These are phyloP conservation scores for Neoarius graeffei DNA, from an alignment of 2,113 vertebrate genomes.

Conservation along the genomic window DNA sequence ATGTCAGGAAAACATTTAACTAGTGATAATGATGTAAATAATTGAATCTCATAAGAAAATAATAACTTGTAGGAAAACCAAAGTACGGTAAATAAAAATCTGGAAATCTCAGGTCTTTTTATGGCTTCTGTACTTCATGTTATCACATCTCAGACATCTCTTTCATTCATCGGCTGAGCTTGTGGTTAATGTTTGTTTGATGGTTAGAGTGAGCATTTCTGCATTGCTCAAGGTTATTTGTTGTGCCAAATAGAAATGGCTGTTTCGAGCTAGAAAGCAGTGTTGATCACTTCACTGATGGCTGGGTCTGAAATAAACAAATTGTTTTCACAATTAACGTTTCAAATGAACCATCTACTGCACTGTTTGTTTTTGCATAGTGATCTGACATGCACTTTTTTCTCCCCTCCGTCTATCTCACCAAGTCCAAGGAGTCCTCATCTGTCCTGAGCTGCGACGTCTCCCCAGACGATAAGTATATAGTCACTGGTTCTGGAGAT, in stretches of 20 bases:
- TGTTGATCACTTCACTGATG: background rate
- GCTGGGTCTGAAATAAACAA: background rate
- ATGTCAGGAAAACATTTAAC: background rate
- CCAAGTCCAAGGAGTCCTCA: constrained; percentile 82
- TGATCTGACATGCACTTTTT: constrained; percentile 10
- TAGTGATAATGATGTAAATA: background rate
- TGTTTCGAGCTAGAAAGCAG: background rate
- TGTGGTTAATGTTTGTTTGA: background rate
- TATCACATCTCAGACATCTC: background rate
- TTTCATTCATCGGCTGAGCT: background rate
- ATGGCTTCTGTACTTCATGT: background rate
- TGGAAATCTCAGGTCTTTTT: background rate
- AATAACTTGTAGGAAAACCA: background rate
- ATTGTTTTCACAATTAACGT: constrained; percentile 8
- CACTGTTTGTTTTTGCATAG: background rate
- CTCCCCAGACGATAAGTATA: constrained; percentile 80
- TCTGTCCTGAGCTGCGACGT: constrained; percentile 85
- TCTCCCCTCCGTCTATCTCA: background rate
- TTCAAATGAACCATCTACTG: constrained; percentile 12
- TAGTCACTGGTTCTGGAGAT: constrained; percentile 82
- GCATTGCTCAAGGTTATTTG: background rate
- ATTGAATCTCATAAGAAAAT: background rate
- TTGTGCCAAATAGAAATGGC: background rate
- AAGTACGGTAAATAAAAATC: background rate
- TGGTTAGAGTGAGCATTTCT: background rate